Percentiles rank a stretch among this genome's conserved stretches.
Conservation (phyloP, 2,888 invertebrate genomes). For the Tetrapedia diversipes region DNA sequence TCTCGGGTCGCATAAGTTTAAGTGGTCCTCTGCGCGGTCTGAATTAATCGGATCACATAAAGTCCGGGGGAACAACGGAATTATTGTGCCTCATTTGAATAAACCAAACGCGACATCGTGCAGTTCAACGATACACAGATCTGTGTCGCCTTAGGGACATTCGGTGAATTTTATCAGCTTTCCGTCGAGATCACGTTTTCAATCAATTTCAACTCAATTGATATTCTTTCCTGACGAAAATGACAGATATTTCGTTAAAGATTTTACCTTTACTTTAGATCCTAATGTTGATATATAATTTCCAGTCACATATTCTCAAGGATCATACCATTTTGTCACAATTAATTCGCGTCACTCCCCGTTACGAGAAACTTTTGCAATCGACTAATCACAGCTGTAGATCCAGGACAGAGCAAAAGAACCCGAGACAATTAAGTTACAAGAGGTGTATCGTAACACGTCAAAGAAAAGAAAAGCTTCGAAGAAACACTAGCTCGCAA, state of each 20-base stretch:
- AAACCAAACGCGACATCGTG: constrained; percentile 12
- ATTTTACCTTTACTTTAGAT: too few species aligned
- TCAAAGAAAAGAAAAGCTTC: background rate
- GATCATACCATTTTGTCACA: background rate
- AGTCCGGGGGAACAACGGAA: constrained; percentile 35
- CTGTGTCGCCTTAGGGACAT: background rate
- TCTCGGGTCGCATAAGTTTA: constrained; percentile 16
- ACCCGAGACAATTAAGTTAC: background rate
- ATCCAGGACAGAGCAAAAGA: background rate
- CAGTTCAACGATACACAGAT: constrained; percentile 3
- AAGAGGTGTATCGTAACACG: background rate
- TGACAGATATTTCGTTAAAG: too few species aligned
- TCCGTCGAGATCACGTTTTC: background rate
- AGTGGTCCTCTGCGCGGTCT: constrained; percentile 9
- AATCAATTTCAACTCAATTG: too few species aligned
- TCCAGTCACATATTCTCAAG: too few species aligned
- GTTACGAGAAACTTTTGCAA: background rate
- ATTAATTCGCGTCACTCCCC: background rate
- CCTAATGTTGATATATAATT: too few species aligned
- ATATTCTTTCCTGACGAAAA: too few species aligned
- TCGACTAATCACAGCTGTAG: background rate
- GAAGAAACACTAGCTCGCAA: background rate
- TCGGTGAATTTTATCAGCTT: background rate
- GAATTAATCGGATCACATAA: constrained; percentile 36
- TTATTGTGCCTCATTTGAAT: constrained; percentile 26